Evolutionary conservation across 2,797 vertebrate species (phyloP), one percentile per base, ranked within the genome.

Genomic region (Picus viridis): DNA sequence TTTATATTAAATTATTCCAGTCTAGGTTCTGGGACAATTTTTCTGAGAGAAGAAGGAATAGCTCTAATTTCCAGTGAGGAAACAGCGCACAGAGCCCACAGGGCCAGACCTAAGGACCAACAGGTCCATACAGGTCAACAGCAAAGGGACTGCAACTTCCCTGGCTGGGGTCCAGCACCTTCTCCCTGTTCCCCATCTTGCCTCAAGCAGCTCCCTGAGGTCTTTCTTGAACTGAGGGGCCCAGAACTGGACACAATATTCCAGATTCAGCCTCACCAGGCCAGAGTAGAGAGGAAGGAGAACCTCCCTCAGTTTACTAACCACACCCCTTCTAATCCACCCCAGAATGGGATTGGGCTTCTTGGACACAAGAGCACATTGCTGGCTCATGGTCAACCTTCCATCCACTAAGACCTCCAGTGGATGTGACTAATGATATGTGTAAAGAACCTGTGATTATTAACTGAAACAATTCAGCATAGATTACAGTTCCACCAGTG

Each of bases 121-220:
- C 24, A 59, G 30, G 26, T 69, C 32, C 4, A 1, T 36, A 29
- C 7, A 61, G 29, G 19, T 12, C 39, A 65, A 36, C 13, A 41
- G 0, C 2, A 70, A 51, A 68, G 30, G 15, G 49, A 51, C 24
- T 18, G 5, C 18, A 86, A 49, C 30, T 91, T 71, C 74, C 51
- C 10, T 26, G 49, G 20, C 6, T 73, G 49, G 27, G 7, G n/a
- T 54, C 12, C 56, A 72, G 56, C 17, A 65, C 7, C 1, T 1
- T 19, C 12, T 0, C 3, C 7, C 47, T 22, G 20, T 16, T 43
- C 41, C 7, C 9, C 1, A 0, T 4, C 24, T 9, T 65, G 27
- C 15, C 41, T 43, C 41, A 43, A 43, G 41, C 41, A 43, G 41
- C 16, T 43, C 41, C 41, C 15, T 43, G 39, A 39, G 39, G 41